phyloP scores from a whole-genome alignment of 2,797 vertebrate genomes.

The Melanotaenia pygmaea region DNA sequence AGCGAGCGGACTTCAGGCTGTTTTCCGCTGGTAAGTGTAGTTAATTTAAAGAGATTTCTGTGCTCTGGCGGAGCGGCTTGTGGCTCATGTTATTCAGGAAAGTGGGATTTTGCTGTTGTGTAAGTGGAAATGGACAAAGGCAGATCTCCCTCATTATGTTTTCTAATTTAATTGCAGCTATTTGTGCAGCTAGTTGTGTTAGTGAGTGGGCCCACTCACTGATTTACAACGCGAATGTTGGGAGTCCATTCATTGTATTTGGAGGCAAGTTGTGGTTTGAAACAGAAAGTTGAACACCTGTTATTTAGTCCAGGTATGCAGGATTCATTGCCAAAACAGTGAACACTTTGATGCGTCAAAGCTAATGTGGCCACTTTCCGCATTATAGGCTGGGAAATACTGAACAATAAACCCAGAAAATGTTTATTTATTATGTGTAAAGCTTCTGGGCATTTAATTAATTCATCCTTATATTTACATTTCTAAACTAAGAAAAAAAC shows the following conservation, averaged over 20 bases:
- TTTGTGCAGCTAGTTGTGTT: background rate
- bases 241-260: conserved; percentile 29
- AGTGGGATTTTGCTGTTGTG: background rate
- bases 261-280: background rate
- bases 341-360: background rate
- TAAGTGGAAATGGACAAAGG: background rate
- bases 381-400: background rate
- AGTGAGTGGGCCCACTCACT: background rate
- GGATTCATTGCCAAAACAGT: background rate
- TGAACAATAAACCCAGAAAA: background rate
- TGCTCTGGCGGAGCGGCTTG: background rate
- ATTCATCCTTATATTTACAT: too few species aligned
- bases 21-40: conserved; percentile 50
- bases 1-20: conserved; percentile 15
- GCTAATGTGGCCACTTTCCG: background rate
- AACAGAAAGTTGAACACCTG: conserved; percentile 11
- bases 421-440: background rate
- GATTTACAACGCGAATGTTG: background rate
- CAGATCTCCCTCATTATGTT: background rate
- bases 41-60: background rate
- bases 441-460: too few species aligned
- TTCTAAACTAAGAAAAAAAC: background rate
- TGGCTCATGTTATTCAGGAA: background rate
- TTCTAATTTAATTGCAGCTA: fast-evolving
- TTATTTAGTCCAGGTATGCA: too few species aligned